Evolutionary conservation across 2,113 vertebrate species (phyloP), one percentile per base, ranked within the genome.

Genomic region (Balaenoptera acutorostrata): DNA sequence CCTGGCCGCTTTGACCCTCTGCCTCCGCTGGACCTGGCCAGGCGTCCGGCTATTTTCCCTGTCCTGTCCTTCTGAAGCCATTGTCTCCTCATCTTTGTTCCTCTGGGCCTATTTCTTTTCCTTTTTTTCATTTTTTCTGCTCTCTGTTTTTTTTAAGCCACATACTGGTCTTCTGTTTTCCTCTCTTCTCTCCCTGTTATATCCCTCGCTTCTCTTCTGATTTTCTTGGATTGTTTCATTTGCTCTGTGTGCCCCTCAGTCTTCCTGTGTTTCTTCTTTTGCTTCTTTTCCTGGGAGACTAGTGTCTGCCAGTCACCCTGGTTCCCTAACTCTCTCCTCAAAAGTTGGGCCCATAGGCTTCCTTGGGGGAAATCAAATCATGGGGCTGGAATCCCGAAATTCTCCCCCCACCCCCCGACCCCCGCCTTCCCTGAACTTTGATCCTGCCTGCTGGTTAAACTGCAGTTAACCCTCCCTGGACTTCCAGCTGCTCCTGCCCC

Each of bases 1-100:
- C 97, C 85, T 80, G 52, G 92, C 95, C 3, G 21, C 81, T n/a
- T 83, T 92, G 31, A 95, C 96, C 93, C 95, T 97, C 86, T 41
- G 80, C 93, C 97, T 86, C 95, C 89, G 82, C 94, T 33, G 2
- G 88, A 92, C 93, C 93, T 87, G 90, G 88, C 90, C 77, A 33
- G 17, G 77, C 93, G 81, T 88, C 75, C 0, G 6, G 95, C 93
- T 95, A 20, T 85, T 88, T 88, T 66, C 52, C 55, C 33, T 83
- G 86, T 93, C 74, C 25, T 61, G 88, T 95, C 69, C 44, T 85
- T 86, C 81, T 4, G 6, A 93, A 84, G 49, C 36, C 80, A 39
- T 72, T 75, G 89, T 95, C 64, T 80, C 17, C 39, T 69, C 39
- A 64, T 85, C 90, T 96, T 92, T 88, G 83, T 90, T 75, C 36